Evolutionary conservation across 1,140 invertebrate genomes (phyloP).

Genomic region (Neotoxoptera formosana): DNA sequence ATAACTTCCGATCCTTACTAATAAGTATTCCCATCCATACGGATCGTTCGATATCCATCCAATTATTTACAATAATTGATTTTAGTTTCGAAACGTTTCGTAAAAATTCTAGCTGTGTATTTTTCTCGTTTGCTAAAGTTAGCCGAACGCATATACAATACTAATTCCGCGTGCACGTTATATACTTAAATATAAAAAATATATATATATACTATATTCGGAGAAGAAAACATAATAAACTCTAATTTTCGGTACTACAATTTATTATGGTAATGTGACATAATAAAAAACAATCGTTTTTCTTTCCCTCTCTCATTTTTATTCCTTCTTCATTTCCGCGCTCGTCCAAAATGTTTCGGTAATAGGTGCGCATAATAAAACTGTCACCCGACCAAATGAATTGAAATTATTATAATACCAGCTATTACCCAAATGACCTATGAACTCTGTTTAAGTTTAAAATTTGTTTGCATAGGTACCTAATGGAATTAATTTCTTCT

Average conservation of each 20-base stretch:
- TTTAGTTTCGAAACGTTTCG: conserved; percentile 3
- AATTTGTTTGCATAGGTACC: conserved; percentile 37
- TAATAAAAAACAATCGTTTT: conserved; percentile 14
- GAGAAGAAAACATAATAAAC: not conserved
- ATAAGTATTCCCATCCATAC: not conserved
- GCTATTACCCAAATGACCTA: not conserved
- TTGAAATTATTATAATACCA: not conserved
- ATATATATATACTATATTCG: not conserved
- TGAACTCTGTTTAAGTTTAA: not conserved
- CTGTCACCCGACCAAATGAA: not conserved
- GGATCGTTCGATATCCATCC: not conserved
- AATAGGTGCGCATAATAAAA: conserved; percentile 2
- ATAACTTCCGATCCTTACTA: not conserved
- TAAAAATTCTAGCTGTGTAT: not conserved
- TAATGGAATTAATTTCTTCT: conserved; percentile 17
- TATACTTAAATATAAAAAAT: not conserved
- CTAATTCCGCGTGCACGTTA: not conserved
- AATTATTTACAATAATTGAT: not conserved
- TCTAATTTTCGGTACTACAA: not conserved
- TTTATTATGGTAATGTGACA: not conserved
- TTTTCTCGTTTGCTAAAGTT: not conserved
- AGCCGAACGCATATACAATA: not conserved
- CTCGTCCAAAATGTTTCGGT: not conserved
- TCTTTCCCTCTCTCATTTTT: not conserved
- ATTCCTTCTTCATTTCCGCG: not conserved